Base-by-base conservation (phyloP, 2,888 invertebrate species). In the Hydropsyche betteni region DNA sequence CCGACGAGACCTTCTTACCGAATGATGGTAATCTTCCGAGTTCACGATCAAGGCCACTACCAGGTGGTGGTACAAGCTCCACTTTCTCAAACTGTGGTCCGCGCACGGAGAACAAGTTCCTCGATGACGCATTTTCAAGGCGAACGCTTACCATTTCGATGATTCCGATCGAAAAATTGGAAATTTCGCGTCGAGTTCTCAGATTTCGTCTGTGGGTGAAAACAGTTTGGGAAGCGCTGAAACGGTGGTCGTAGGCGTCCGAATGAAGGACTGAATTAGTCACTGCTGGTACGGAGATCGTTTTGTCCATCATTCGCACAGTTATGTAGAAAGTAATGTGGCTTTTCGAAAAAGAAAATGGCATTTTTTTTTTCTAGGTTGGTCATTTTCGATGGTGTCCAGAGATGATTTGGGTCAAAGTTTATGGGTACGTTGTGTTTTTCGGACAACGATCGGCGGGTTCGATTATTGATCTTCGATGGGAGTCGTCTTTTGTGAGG, bases 41-140 rank as follows among this genome's bases (percentile, higher is more conserved):
- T 72, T 72, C 72, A 72, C 16, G 72, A 72, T 72, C 72, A 72
- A 72, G 72, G 72, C 72, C 58, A 72, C 72, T 51, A 36, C 44
- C 12, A 34, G 7, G 64, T 64, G 64, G 64, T 64, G 64, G 64
- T 64, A 12, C 4, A 36, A 10, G 44, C 36, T 10, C 10, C n/a
- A 34, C 36, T n/a, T 36, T 64, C 64, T 36, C 34, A 64, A 64
- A 64, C 34, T 0, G 36, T 36, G 64, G 16, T 44, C 7, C 44
- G 7, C 44, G 5, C 36, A 4, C 5, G 36, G 34, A 36, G 64
- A 34, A 44, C 24, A 24, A 24, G 24, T 16, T 16, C 61, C n/a
- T 24, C 61, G 6, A 24, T 24, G 24, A 24, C 24, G 24, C 24
- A 51, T 12, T 12, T 1, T 51, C 1, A 51, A 51, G 2, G n/a